Base-by-base conservation (phyloP, 2,888 invertebrate species). In the Trichacis sp. region DNA sequence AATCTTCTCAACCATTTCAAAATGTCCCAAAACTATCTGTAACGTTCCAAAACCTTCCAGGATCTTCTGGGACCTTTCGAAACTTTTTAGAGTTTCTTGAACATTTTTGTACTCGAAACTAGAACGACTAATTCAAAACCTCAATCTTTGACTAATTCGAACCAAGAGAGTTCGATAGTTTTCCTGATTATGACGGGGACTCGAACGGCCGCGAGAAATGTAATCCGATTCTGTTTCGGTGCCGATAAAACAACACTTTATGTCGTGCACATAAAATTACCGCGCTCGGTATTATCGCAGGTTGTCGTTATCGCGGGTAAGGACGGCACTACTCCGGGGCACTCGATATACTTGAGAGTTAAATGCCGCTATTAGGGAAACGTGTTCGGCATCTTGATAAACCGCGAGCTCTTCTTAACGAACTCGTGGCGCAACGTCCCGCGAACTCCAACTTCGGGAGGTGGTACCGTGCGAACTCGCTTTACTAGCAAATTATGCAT, bases 211-310 rank as follows among this genome's bases (percentile, higher is more conserved):
- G 33, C 1, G 33, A 36, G 38, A 42, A 43, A 20, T 59, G 64
- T 68, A 68, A 70, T 68, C 68, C 63, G 68, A 64, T 64, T 66
- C 59, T 54, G 57, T 64, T 72, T 66, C 54, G 58, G 66, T 56
- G 61, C 20, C 62, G 59, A 64, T 64, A 60, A 72, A 67, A 67
- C 67, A 70, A 65, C 59, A 67, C 66, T 63, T 65, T 58, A 42
- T 63, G 65, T 60, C 56, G 61, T 56, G 46, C 54, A 66, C 59
- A 57, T 69, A 43, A 69, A 70, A 69, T 69, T 72, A 69, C 58
- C 68, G 47, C 17, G 46, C 54, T 58, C 54, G 56, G 56, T 50
- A 64, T 70, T 69, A 69, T 59, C 62, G 57, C 64, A 59, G 63
- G 59, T 61, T 50, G 60, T 57, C 62, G 65, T 71, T 71, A 69